Conservation (phyloP, 2,797 vertebrate genomes). For the Catamblyrhynchus diadema region DNA sequence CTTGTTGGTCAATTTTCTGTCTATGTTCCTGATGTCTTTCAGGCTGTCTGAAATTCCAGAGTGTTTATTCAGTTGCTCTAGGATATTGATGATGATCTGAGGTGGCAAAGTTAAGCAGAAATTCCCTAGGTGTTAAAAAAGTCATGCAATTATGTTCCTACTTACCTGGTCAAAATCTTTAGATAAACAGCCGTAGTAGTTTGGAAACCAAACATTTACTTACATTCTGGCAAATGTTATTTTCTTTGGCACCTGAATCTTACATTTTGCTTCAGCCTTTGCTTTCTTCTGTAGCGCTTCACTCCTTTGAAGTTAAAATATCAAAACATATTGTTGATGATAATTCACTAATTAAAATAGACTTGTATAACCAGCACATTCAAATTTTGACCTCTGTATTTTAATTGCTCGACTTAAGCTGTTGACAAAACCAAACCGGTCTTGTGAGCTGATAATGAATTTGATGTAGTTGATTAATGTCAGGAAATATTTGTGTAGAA, state of each 20-base stretch:
- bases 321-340: not conserved
- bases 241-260: not conserved
- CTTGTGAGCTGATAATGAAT: not conserved
- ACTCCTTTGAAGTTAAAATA: not conserved
- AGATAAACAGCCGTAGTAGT: not conserved
- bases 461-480: not conserved
- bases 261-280: not conserved
- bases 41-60: not conserved
- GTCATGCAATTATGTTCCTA: not conserved
- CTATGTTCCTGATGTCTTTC: not conserved
- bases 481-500: not conserved
- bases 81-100: not conserved
- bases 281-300: not conserved
- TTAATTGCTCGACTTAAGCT: not conserved
- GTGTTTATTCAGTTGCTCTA: not conserved
- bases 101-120: not conserved
- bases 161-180: not conserved
- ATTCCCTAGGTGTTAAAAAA: not conserved
- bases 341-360: not conserved
- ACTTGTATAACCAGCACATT: not conserved
- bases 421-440: not conserved
- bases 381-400: not conserved
- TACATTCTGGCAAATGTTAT: not conserved
- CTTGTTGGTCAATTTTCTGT: not conserved
- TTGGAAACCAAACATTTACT: not conserved